Base-by-base conservation (phyloP, 2,888 invertebrate genomes). In the Dichetophora obliterata region DNA sequence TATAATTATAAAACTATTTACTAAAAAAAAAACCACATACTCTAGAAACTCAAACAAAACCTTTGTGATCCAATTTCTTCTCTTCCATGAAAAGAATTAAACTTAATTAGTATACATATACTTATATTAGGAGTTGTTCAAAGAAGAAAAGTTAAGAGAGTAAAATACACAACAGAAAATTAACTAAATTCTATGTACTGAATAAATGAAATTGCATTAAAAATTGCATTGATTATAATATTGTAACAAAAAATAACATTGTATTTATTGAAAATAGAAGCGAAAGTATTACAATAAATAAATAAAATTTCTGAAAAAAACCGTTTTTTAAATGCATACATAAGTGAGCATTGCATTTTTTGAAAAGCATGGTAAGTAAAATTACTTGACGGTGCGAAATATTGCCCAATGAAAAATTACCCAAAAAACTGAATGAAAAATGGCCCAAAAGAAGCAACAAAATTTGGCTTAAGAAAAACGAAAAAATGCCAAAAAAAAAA, bases 61-160 rank as follows among this genome's bases (percentile, higher is more conserved):
- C 75, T 73, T 79, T 79, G 79, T 79, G 79, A 79, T 79, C 79
- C 78, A 63, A 73, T 73, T 77, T 75, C 75, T 77, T 79, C 79
- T 77, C 77, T 75, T 79, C 75, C 75, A 77, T 76, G 77, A 77
- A 76, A 77, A 77, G 73, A 59, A 63, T 68, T 76, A 74, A 77
- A 68, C 24, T 69, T 63, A 61, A 65, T 77, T 72, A 68, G 1
- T 70, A 22, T 65, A 74, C 24, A 31, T 65, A 48, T 43, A 37
- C 11, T 75, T 24, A 61, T 16, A 61, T 27, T 61, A 61, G 19
- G 14, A 61, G 5, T 31, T 61, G 24, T 61, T 16, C 1, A 54
- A 54, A 54, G 19, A 19, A 43, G 3, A 43, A 43, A 65, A 65
- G n/a, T 68, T 31, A 31, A 24, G 11, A 50, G 3, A 48, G 5